Conservation (phyloP, 2,113 vertebrate species). For the Danio rerio region GRCz12tu NC_133193.1:25530001-25530500, state of each 20-base stretch:
- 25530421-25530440: no score
- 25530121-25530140: conserved; percentile 97
- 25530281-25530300: conserved; percentile 72
- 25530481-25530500: no score
- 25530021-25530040: conserved; percentile 77
- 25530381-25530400: no score
- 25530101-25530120: conserved; percentile 87
- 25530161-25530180: conserved; percentile 99
- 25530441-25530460: no score
- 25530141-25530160: conserved; percentile 99
- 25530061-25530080: conserved; percentile 81
- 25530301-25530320: conserved; percentile 36
- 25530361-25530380: neutral
- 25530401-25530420: neutral
- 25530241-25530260: conserved; percentile 92
- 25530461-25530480: no score
- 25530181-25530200: conserved; percentile 97
- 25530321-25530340: conserved; percentile 43
- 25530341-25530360: conserved; percentile 66
- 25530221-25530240: conserved; percentile 86
- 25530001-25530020: conserved; percentile 95
- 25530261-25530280: conserved; percentile 95
- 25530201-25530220: conserved; percentile 96
- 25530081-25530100: conserved; percentile 90
- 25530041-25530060: conserved; percentile 40